Evolutionary conservation across 2,113 vertebrate species (phyloP).

Genomic region (Pollimyrus isidori): DNA sequence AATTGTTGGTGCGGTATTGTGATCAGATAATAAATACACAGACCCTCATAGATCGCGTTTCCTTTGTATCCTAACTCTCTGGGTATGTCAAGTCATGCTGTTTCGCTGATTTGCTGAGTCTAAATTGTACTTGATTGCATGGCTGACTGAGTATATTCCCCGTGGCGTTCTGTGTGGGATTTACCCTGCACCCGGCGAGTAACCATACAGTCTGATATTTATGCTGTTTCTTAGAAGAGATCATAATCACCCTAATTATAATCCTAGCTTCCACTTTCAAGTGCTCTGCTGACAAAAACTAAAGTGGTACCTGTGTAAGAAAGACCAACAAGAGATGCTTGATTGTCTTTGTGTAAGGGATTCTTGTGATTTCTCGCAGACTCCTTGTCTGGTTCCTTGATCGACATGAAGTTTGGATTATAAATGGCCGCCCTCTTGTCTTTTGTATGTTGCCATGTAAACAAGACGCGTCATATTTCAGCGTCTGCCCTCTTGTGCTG

Average conservation of each 20-base stretch:
- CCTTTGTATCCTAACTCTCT: neutral
- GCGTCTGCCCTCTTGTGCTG: neutral
- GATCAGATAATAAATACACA: neutral
- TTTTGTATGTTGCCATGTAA: neutral
- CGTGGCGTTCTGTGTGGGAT: neutral
- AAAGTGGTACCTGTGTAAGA: neutral
- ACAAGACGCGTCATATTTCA: neutral
- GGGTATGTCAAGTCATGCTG: neutral
- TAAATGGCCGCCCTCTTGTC: neutral
- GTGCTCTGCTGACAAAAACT: neutral
- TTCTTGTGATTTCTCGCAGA: neutral
- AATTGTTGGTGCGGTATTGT: neutral
- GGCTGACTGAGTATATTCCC: neutral
- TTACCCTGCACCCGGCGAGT: neutral
- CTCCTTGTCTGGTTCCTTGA: neutral
- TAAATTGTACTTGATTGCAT: conserved; percentile 3
- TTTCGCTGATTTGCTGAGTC: neutral
- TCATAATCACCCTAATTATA: neutral
- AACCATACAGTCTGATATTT: neutral
- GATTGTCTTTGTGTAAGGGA: neutral
- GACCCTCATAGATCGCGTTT: neutral
- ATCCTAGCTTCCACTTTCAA: neutral
- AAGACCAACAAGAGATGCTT: neutral
- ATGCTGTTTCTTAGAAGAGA: neutral
- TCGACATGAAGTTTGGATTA: neutral